Evolutionary conservation across 2,888 invertebrate species (phyloP), one percentile per base, ranked within the genome.

Genomic region (Hipparchia semele): DNA sequence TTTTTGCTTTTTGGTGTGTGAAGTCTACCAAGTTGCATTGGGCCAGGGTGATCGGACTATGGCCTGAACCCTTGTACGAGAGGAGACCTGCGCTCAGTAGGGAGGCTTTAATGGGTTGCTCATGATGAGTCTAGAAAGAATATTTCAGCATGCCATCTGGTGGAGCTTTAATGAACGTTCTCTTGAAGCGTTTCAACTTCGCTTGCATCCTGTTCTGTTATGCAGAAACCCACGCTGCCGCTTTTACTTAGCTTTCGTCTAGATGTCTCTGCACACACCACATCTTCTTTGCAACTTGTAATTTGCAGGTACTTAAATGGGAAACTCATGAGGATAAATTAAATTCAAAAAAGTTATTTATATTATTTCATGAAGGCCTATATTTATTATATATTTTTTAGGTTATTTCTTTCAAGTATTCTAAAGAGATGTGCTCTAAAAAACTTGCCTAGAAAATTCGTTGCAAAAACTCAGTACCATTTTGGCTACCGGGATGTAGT

Each of bases 241-340:
- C 13, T 7, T 3, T 62, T 49, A 49, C 13, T 49, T 49, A 3
- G 4, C 1, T 6, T 8, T 3, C 0, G 4, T 46, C 4, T 49
- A 62, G 62, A 62, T 62, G 62, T 46, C 64, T 51, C 60, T 61
- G 12, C 60, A 12, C 6, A n/a, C 39, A 39, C 53, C 53, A 53
- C 1, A 53, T 53, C 23, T 23, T 23, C 23, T 23, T 23, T 23
- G 23, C 1, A 23, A 23, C 23, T 23, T 23, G 23, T 23, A 23
- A 23, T 23, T 23, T 0, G 23, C 1, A 23, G 23, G 23, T 23
- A 23, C 23, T 23, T 23, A 23, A 23, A 23, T 23, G 23, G 23
- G 23, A 23, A 23, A 23, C 23, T 23, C 23, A 23, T 23, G 23
- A 23, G 23, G 23, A 23, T 23, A 23, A 23, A 23, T 23, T 1